Evolutionary conservation across 2,888 invertebrate species (phyloP), one percentile per base, ranked within the genome.

Genomic region (Odontocerum albicorne): DNA sequence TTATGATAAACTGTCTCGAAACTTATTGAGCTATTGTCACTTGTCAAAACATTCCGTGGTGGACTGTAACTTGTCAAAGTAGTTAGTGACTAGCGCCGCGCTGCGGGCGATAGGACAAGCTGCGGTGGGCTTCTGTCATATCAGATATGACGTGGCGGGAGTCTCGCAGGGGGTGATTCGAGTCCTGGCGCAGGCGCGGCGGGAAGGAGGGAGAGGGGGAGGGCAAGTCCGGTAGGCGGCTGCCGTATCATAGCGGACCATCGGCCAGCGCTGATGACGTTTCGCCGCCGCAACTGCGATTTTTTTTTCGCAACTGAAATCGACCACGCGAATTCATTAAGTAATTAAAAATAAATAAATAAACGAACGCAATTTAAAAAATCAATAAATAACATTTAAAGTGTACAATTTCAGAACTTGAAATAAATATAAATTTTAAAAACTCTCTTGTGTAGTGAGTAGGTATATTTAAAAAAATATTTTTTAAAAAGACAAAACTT

Each of bases 181-280:
- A n/a, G n/a, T n/a, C n/a, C n/a, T n/a, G 32, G 53, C 53, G 43
- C 53, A 38, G 22, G 49, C 36, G 38, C 49, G 49, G 49, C 13
- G 10, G 27, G 27, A 10, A 7, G 10, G 4, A 27, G 27, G 10
- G 16, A 12, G 6, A 6, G 12, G 36, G 6, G 6, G 40, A 40
- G 17, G 7, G 15, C 27, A 27, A 27, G 10, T 27, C 27, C n/a
- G 39, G 39, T 17, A 10, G 19, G 17, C 39, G 39, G 39, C 15
- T 10, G 17, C 39, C 39, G 13, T 17, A 16, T n/a, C 12, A 19
- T 15, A 19, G 16, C 16, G 39, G 39, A 19, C 10, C 15, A 15
- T 8, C 16, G 16, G 19, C 4, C 8, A n/a, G 12, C 19, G 17
- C 3, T n/a, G 16, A 10, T n/a, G 20, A 39, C 16, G n/a, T 8